These are phyloP conservation scores for Octonoba sinensis DNA, from an alignment of 2,888 invertebrate species.

Conservation along the genomic window DNA sequence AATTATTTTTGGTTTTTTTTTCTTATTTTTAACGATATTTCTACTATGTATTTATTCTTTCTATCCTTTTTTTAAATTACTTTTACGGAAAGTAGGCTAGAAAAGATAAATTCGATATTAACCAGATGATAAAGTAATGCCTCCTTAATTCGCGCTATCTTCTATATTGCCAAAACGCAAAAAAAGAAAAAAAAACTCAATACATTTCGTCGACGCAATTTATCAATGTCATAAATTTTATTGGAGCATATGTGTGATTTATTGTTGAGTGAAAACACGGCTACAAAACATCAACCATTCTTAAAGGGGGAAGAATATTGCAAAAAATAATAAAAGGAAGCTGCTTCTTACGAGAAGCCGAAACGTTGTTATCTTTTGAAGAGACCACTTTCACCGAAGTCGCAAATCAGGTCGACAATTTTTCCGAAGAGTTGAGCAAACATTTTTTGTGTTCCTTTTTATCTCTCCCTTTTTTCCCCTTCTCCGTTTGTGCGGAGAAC, in stretches of 20 bases:
- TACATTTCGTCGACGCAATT: conserved; percentile 26
- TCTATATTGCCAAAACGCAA: background rate
- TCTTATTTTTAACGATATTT: no score
- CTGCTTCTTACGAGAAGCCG: background rate
- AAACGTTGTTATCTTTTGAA: conserved; percentile 21
- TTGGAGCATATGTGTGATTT: conserved; percentile 44
- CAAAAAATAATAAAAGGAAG: background rate
- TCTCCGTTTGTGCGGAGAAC: background rate
- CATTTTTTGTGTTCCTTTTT: background rate
- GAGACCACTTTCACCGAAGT: conserved; percentile 11
- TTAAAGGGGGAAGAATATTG: background rate
- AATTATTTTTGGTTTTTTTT: no score
- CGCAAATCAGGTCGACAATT: conserved; percentile 45
- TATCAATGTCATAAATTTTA: conserved; percentile 51
- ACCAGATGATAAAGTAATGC: no score
- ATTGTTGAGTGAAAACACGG: conserved; percentile 28
- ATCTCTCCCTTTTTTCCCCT: background rate
- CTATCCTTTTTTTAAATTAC: no score
- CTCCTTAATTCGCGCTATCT: background rate
- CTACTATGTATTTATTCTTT: no score
- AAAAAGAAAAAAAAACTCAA: conserved; percentile 17
- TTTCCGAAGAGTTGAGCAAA: conserved; percentile 7
- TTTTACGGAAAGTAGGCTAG: no score
- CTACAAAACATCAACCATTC: conserved; percentile 19
- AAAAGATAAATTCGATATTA: no score